Percentiles rank a stretch among this genome's conserved stretches.
phyloP scores from a whole-genome alignment of 2,113 vertebrate genomes.

The Eurystomus gularis region DNA sequence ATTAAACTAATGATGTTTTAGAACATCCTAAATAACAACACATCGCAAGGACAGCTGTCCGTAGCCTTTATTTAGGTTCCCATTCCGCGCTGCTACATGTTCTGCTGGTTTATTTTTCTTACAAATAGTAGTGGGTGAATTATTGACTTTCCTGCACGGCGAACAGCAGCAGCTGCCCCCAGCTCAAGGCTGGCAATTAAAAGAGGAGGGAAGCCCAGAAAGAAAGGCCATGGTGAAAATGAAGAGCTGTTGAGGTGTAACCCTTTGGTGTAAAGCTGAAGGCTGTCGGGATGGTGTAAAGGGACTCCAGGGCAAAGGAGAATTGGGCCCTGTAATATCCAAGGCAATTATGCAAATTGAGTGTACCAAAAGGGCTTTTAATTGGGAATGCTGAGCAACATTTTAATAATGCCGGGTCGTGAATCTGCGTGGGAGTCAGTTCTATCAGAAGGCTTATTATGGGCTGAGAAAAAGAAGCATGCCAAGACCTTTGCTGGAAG shows the following conservation, averaged over 20 bases:
- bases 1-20: slow-evolving; percentile 69
- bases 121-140: not conserved
- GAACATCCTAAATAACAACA: slow-evolving; percentile 54
- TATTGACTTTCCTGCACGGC: fast-evolving
- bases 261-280: not conserved
- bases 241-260: not conserved
- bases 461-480: not conserved
- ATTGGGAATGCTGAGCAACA: not conserved
- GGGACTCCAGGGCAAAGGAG: not conserved
- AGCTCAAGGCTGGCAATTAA: not conserved
- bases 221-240: not conserved
- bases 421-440: not conserved
- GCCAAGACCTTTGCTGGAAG: not conserved
- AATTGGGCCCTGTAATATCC: not conserved
- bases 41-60: slow-evolving; percentile 63
- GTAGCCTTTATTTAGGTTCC: not conserved
- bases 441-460: not conserved
- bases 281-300: not conserved
- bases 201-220: not conserved
- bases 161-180: not conserved
- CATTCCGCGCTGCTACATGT: not conserved
- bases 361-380: not conserved
- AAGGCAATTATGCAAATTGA: not conserved
- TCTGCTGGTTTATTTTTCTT: not conserved
- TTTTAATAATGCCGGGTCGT: not conserved